These are phyloP conservation scores for Campaea margaritaria DNA, from an alignment of 2,888 invertebrate genomes.

Conservation along the genomic window DNA sequence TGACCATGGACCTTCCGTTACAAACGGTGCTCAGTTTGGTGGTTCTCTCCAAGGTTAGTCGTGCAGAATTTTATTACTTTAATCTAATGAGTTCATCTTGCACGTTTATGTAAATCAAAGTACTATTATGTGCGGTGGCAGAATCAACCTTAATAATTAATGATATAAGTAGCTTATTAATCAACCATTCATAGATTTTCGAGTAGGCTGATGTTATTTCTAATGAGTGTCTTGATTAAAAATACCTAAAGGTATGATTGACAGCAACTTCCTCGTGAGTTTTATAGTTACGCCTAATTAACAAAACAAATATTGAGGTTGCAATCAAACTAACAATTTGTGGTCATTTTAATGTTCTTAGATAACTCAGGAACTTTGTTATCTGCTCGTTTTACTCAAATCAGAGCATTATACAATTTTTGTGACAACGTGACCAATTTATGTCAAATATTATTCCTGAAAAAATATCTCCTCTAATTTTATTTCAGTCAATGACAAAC, in stretches of 20 bases:
- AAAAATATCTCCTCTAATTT: too few relatives aligned
- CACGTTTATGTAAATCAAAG: conserved; percentile 14
- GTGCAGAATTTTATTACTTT: conserved; percentile 14
- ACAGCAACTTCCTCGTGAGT: neutral
- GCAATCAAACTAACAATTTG: neutral
- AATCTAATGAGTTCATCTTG: conserved; percentile 22
- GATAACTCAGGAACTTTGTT: too few relatives aligned
- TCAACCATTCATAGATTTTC: neutral
- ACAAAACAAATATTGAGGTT: neutral
- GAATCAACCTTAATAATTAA: neutral
- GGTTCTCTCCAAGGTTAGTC: conserved; percentile 44
- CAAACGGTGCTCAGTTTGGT: conserved; percentile 45
- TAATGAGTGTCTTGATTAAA: too few relatives aligned
- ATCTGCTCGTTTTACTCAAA: too few relatives aligned
- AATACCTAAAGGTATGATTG: too few relatives aligned
- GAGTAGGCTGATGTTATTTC: too few relatives aligned
- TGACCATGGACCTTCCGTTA: conserved; percentile 60
- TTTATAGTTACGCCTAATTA: neutral
- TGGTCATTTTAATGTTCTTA: too few relatives aligned
- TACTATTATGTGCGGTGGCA: neutral
- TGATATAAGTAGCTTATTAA: neutral
- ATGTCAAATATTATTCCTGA: too few relatives aligned
- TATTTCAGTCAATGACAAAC: neutral
- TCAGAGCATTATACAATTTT: too few relatives aligned
- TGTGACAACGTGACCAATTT: too few relatives aligned